Conservation (phyloP, 1,140 invertebrate genomes). For the Nomia melanderi region DNA sequence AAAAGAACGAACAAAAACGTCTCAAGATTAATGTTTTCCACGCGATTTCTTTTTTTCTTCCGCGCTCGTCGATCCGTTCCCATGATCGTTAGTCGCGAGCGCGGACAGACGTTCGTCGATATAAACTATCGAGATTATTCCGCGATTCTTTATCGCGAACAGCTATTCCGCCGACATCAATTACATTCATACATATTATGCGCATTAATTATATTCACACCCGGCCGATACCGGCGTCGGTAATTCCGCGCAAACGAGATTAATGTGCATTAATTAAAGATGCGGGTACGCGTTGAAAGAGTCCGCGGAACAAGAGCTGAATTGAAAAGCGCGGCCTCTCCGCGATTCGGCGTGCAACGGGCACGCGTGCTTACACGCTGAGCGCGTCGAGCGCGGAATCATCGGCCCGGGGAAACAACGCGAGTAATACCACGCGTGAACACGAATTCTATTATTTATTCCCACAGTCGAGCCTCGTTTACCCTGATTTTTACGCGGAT, state of each 20-base stretch:
- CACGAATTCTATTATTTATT: neutral
- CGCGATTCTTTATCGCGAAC: constrained; percentile 21
- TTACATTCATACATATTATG: constrained; percentile 46
- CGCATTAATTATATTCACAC: constrained; percentile 36
- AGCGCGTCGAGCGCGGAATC: neutral
- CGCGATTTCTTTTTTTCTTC: too few species aligned
- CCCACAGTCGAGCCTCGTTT: too few species aligned
- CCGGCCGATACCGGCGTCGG: neutral
- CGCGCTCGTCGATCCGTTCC: neutral
- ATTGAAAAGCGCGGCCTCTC: constrained; percentile 4
- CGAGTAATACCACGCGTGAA: neutral
- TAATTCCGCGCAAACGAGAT: constrained; percentile 32
- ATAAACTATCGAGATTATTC: constrained; percentile 18
- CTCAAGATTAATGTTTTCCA: too few species aligned
- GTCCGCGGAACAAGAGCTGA: neutral
- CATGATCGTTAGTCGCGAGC: neutral
- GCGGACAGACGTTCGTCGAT: constrained; percentile 1
- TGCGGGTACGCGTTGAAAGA: constrained; percentile 13
- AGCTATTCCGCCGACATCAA: constrained; percentile 26
- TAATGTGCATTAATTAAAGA: constrained; percentile 44
- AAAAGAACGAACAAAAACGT: too few species aligned
- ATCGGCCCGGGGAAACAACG: neutral
- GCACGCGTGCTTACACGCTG: neutral
- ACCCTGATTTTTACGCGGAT: too few species aligned
- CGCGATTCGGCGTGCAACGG: neutral